A percentile compares a stretch with the other conserved stretches of the same genome.
These are phyloP conservation scores for Cathartes aura DNA, from an alignment of 2,113 vertebrate species.

Conservation along the genomic window DNA sequence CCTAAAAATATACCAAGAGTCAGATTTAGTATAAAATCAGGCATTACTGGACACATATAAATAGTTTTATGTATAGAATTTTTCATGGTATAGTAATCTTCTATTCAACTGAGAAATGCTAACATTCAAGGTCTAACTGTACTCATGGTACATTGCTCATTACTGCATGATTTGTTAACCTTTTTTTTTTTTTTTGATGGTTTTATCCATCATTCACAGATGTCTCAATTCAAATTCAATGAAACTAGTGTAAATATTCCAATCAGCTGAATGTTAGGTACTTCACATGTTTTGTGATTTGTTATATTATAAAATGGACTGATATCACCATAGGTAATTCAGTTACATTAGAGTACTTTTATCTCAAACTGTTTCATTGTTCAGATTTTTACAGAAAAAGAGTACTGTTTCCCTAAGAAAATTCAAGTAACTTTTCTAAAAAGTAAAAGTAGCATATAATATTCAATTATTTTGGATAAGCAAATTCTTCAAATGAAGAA, in stretches of 20 bases:
- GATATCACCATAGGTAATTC: neutral
- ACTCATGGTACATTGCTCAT: neutral
- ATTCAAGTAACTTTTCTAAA: neutral
- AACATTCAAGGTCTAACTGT: neutral
- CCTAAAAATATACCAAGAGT: neutral
- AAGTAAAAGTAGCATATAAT: neutral
- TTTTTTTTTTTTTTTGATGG: neutral
- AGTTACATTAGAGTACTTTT: neutral
- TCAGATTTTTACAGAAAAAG: neutral
- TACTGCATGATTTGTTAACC: accelerated
- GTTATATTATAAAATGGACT: neutral
- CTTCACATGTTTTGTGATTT: neutral
- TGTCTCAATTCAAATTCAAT: neutral
- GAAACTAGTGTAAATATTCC: neutral
- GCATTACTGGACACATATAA: neutral
- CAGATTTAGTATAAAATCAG: neutral
- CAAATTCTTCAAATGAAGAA: neutral
- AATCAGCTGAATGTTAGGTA: neutral
- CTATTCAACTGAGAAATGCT: neutral
- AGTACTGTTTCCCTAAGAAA: neutral
- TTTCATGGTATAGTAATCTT: neutral
- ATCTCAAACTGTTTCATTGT: neutral
- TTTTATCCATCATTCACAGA: neutral
- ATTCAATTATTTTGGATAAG: neutral
- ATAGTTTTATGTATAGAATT: neutral